Percentiles rank a stretch among this genome's conserved stretches.
phyloP scores from a whole-genome alignment of 2,797 vertebrate species.

The Syngnathus acus region DNA sequence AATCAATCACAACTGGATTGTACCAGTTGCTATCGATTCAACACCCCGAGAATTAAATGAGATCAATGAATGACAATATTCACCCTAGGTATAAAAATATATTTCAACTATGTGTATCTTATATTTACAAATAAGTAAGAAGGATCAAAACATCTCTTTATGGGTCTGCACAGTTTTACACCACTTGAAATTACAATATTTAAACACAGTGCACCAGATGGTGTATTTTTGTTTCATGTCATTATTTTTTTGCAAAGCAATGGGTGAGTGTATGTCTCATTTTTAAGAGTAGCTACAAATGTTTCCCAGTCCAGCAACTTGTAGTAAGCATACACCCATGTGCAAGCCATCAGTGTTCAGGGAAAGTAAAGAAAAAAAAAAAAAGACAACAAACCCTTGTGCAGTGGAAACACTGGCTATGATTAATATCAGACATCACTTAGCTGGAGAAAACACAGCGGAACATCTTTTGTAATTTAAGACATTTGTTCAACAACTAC shows the following conservation, averaged over 20 bases:
- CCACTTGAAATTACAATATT: not conserved
- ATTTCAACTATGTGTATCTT: not conserved
- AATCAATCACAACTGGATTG: not conserved
- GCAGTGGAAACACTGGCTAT: conserved; percentile 43
- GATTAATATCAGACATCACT: conserved; percentile 54
- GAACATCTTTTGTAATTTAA: conserved; percentile 14
- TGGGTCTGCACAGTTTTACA: not conserved
- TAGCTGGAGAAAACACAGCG: conserved; percentile 40
- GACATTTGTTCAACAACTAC: conserved; percentile 3
- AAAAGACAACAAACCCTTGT: conserved; percentile 52
- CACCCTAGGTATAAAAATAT: not conserved
- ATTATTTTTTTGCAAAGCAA: not conserved
- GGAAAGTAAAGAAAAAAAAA: conserved; percentile 33
- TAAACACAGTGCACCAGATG: not conserved
- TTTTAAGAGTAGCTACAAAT: not conserved
- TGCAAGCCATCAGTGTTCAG: conserved; percentile 26
- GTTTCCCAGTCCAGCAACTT: not conserved
- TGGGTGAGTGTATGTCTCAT: not conserved
- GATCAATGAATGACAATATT: not conserved
- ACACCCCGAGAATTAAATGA: not conserved
- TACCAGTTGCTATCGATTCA: not conserved
- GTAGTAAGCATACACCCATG: conserved; percentile 25
- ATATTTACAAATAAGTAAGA: not conserved
- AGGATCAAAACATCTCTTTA: not conserved
- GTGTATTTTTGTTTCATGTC: not conserved